phyloP scores from a whole-genome alignment of 2,888 invertebrate genomes.

The Argyra leucocephala region DNA sequence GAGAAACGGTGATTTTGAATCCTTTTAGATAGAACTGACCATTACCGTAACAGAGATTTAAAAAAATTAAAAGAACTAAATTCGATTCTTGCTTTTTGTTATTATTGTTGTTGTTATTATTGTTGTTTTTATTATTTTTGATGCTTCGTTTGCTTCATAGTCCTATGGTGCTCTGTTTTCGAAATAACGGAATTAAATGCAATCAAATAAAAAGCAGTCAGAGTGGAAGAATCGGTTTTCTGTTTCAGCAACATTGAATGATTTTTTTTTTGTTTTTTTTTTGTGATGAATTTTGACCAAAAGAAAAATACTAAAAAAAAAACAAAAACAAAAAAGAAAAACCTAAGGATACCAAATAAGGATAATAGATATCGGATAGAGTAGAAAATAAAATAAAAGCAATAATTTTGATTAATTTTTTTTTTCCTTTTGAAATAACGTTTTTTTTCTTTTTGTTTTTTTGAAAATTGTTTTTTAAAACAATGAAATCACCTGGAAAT shows the following conservation, averaged over 20 bases:
- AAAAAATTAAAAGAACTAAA: too few relatives aligned
- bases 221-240: background rate
- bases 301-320: too few relatives aligned
- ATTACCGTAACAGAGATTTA: too few relatives aligned
- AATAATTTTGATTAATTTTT: conserved; percentile 5
- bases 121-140: background rate
- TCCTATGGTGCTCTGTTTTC: background rate
- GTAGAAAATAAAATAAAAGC: background rate
- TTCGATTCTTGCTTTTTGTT: too few relatives aligned
- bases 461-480: background rate
- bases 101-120: background rate
- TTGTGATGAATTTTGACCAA: too few relatives aligned
- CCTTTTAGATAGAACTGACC: background rate
- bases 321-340: too few relatives aligned
- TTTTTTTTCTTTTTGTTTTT: background rate
- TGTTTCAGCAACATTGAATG: background rate
- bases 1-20: background rate
- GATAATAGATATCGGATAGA: too few relatives aligned
- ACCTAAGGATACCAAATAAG: too few relatives aligned
- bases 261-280: too few relatives aligned
- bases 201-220: background rate
- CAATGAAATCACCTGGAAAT: conserved; percentile 1
- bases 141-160: too few relatives aligned
- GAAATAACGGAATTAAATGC: background rate
- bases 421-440: background rate